phyloP scores from a whole-genome alignment of 2,797 vertebrate species.

The Aselliscus stoliczkanus region DNA sequence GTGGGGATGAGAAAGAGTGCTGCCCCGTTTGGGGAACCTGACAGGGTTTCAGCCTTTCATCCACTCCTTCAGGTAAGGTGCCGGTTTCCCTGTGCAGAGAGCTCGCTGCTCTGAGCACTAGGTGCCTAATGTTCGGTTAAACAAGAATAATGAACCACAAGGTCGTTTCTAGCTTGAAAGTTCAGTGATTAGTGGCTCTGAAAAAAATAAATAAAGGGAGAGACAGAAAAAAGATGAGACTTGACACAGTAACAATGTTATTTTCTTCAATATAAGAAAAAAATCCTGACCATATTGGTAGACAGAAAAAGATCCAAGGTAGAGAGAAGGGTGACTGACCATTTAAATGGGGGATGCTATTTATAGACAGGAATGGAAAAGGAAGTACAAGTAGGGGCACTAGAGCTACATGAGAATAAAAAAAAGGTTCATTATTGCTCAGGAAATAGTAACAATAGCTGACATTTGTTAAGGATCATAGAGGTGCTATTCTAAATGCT shows the following conservation, averaged over 20 bases:
- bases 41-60: not conserved
- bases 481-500: not conserved
- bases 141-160: not conserved
- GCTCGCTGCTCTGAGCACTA: not conserved
- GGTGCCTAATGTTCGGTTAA: not conserved
- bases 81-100: not conserved
- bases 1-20: not conserved
- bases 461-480: not conserved
- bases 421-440: not conserved
- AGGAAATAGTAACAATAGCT: not conserved
- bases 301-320: not conserved
- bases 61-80: not conserved
- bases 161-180: not conserved
- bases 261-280: not conserved
- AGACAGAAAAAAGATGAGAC: not conserved
- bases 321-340: not conserved
- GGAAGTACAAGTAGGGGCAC: not conserved
- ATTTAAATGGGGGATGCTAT: not conserved
- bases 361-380: not conserved
- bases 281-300: not conserved
- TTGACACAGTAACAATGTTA: not conserved
- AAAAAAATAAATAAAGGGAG: not conserved
- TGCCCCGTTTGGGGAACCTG: too few species aligned
- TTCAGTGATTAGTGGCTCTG: not conserved
- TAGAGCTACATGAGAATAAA: not conserved